Conservation (phyloP, 2,797 vertebrate genomes). For the Hydrolagus colliei region DNA sequence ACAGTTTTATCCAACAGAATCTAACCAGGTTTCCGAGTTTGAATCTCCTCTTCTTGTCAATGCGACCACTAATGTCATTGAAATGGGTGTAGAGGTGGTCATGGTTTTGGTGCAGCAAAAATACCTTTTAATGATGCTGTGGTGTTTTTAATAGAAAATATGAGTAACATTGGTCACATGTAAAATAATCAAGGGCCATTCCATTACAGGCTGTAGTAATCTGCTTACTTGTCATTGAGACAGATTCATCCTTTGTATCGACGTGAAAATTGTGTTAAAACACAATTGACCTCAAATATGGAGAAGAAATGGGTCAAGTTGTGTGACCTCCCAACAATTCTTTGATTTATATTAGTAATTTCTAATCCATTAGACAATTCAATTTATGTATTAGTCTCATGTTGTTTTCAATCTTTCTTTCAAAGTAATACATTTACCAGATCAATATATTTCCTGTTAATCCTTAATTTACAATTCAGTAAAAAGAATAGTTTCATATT, state of each 20-base stretch:
- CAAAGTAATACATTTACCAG: not conserved
- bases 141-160: too few species aligned
- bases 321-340: not conserved
- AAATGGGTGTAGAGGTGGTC: not conserved
- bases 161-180: too few species aligned
- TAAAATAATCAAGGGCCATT: too few species aligned
- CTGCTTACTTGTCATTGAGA: too few species aligned
- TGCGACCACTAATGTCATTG: not conserved
- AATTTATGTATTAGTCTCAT: not conserved
- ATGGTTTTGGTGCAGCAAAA: not conserved
- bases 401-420: slow-evolving; percentile 9
- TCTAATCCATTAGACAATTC: not conserved
- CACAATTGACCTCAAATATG: not conserved
- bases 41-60: not conserved
- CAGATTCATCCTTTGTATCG: too few species aligned
- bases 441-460: not conserved
- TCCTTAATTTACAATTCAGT: not conserved
- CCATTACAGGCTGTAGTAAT: too few species aligned
- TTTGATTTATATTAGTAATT: not conserved
- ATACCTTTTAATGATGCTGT: not conserved
- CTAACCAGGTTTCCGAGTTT: not conserved
- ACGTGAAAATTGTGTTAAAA: not conserved
- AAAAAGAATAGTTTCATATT: not conserved
- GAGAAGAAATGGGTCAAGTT: not conserved
- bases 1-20: not conserved